Conservation (phyloP, 2,113 vertebrate genomes). For the Stictonetta naevosa region DNA sequence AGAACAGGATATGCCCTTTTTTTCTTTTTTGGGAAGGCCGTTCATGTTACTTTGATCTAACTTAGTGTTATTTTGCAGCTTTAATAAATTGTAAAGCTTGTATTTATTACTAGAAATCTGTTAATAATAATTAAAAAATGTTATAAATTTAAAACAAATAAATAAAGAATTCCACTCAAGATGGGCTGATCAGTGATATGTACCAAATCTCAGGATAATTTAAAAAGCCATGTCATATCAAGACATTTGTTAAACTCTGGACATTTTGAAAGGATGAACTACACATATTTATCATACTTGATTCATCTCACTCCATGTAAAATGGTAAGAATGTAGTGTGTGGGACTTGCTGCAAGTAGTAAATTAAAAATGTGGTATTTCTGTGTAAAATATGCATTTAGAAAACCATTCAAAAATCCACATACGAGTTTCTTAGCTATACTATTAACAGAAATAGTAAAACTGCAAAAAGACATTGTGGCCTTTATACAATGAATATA, state of each 20-base stretch:
- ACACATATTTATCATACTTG: neutral
- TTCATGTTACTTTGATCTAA: neutral
- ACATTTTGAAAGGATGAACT: neutral
- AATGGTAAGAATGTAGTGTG: neutral
- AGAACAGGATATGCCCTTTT: neutral
- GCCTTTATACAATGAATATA: neutral
- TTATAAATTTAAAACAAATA: neutral
- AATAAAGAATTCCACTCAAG: neutral
- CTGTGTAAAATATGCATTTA: neutral
- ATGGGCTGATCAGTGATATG: neutral
- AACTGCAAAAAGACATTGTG: neutral
- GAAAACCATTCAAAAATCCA: neutral
- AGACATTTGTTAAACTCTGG: neutral
- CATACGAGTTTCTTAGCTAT: neutral
- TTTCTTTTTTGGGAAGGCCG: neutral
- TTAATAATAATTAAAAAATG: neutral
- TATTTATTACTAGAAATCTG: neutral
- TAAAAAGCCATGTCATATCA: neutral
- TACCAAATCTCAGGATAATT: neutral
- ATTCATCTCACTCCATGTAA: neutral
- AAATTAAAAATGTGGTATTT: neutral
- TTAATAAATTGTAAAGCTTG: neutral
- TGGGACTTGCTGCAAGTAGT: neutral
- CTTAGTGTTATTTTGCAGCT: neutral
- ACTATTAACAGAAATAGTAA: neutral